These are phyloP conservation scores for Prunella strophiata DNA, from an alignment of 2,797 vertebrate genomes.

Conservation along the genomic window DNA sequence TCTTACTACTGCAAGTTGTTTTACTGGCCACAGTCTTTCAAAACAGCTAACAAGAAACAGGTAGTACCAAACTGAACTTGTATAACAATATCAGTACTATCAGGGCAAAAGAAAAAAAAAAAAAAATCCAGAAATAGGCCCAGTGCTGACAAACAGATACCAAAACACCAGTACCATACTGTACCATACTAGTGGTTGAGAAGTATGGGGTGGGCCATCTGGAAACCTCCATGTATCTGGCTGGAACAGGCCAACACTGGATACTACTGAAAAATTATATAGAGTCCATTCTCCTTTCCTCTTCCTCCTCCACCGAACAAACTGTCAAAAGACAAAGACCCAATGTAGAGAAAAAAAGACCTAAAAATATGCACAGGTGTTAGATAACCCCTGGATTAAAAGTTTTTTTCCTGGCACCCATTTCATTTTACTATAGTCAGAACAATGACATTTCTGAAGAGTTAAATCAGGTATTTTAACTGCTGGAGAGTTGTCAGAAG, in stretches of 20 bases:
- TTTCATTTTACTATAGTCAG: neutral
- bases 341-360: slow-evolving; percentile 36
- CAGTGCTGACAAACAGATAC: slow-evolving; percentile 47
- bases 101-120: neutral
- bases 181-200: slow-evolving; percentile 62
- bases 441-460: neutral
- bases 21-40: neutral
- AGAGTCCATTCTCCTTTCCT: slow-evolving; percentile 53
- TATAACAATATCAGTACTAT: neutral
- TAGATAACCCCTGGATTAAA: neutral
- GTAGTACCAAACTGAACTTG: neutral
- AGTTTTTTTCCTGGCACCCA: neutral
- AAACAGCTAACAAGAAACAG: neutral
- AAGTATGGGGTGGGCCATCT: slow-evolving; percentile 59
- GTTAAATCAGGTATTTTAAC: neutral
- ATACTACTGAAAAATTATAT: slow-evolving; percentile 58
- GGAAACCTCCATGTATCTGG: slow-evolving; percentile 48
- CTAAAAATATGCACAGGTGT: neutral
- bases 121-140: slow-evolving; percentile 22
- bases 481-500: neutral
- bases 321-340: slow-evolving; percentile 59
- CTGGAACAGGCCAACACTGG: slow-evolving; percentile 59
- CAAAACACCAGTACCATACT: slow-evolving; percentile 51
- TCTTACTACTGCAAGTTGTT: neutral
- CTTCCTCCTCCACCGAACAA: slow-evolving; percentile 56